A percentile compares a stretch with the other conserved stretches of the same genome.
Evolutionary conservation across 2,113 vertebrate species (phyloP).

Genomic region (Ceuthmochares aereus): DNA sequence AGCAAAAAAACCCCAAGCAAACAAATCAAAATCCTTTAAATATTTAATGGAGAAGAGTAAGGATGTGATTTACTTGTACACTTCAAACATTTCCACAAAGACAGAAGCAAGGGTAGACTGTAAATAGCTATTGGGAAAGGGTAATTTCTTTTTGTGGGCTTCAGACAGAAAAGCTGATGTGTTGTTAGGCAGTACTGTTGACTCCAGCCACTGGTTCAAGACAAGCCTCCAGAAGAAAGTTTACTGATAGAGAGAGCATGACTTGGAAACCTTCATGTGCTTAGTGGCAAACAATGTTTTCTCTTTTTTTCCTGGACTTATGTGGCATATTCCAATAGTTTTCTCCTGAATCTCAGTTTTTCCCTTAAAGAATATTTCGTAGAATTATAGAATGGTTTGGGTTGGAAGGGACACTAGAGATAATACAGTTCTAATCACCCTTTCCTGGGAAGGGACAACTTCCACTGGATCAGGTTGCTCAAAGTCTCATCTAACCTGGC

Average conservation of each 20-base stretch:
- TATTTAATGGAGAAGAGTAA: conserved; percentile 22
- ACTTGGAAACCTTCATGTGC: neutral
- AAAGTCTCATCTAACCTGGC: too few species aligned
- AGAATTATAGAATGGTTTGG: too few species aligned
- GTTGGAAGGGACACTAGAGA: too few species aligned
- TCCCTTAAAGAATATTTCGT: neutral
- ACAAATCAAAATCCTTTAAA: neutral
- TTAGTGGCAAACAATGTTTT: neutral
- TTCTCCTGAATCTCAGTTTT: neutral
- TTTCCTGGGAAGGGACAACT: too few species aligned
- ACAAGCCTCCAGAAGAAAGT: neutral
- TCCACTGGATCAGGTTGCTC: too few species aligned
- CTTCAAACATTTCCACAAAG: neutral
- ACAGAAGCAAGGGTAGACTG: neutral
- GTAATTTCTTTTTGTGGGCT: neutral
- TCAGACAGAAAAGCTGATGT: neutral
- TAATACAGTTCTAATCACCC: too few species aligned
- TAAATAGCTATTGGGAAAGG: neutral
- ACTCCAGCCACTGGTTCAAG: neutral
- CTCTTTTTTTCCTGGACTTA: neutral
- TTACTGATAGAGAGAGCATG: neutral
- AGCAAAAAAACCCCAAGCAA: neutral
- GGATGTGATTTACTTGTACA: neutral
- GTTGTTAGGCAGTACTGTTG: neutral
- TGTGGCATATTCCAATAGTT: accelerated